phyloP scores from a whole-genome alignment of 2,113 vertebrate species.

The Alosa alosa region DNA sequence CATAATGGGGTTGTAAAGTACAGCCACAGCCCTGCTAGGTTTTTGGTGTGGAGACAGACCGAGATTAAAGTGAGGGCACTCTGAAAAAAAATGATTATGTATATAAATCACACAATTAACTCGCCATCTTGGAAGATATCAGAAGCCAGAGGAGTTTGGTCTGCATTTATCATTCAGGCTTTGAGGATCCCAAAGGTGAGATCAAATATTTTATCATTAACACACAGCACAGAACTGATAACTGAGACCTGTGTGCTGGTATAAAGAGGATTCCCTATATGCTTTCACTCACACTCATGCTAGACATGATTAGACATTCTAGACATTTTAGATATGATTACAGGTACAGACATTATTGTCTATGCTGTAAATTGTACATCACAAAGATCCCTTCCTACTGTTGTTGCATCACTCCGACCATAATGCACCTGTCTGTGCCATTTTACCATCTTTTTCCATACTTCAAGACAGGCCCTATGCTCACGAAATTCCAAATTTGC shows the following conservation, averaged over 20 bases:
- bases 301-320: neutral
- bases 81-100: neutral
- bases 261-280: no score
- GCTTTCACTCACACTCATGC: no score
- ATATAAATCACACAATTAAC: neutral
- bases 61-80: neutral
- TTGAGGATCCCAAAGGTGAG: no score
- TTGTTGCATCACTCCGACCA: neutral
- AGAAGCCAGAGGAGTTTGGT: neutral
- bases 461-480: neutral
- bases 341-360: neutral
- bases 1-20: neutral
- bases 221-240: neutral
- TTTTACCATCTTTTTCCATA: neutral
- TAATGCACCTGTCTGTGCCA: neutral
- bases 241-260: neutral
- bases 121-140: neutral
- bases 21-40: neutral
- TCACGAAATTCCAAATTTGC: neutral
- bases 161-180: neutral
- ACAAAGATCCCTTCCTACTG: neutral
- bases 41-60: neutral
- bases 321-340: neutral
- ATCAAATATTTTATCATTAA: no score
- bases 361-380: neutral